Conservation (phyloP, 2,113 vertebrate species). For the Hyaena hyaena region DNA sequence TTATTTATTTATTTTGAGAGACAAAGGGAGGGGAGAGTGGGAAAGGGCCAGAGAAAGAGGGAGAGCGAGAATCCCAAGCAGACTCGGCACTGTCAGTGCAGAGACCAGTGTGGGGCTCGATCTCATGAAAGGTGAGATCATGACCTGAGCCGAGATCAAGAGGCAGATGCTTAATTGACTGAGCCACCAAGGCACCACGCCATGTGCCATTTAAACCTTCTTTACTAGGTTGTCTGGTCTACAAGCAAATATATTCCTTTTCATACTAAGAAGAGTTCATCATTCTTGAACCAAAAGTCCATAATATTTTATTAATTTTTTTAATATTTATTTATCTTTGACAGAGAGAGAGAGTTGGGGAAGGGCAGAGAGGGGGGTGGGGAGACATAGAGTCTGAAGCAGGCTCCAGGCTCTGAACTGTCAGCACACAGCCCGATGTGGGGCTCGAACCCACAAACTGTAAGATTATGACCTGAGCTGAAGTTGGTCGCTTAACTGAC, state of each 20-base stretch:
- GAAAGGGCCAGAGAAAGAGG: neutral
- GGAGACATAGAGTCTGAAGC: no score
- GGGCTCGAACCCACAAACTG: no score
- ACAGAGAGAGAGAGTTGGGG: no score
- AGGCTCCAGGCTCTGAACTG: no score
- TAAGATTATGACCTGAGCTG: no score
- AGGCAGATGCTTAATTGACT: neutral
- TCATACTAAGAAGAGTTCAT: constrained; percentile 9
- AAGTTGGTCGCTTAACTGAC: no score
- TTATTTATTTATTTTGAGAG: neutral
- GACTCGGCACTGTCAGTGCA: neutral
- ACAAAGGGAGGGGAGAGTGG: neutral
- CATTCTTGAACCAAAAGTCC: neutral
- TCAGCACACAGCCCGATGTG: no score
- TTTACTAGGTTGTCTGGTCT: neutral
- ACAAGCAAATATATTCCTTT: constrained; percentile 3
- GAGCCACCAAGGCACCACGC: neutral
- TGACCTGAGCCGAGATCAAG: neutral
- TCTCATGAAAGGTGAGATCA: neutral
- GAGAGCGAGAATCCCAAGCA: no score
- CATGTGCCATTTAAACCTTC: neutral
- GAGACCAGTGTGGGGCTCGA: neutral
- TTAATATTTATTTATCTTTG: no score
- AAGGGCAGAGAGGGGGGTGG: no score
- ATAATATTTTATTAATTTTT: neutral